Evolutionary conservation across 2,888 invertebrate genomes (phyloP), one percentile per base, ranked within the genome.

Genomic region (Cistogaster globosa): DNA sequence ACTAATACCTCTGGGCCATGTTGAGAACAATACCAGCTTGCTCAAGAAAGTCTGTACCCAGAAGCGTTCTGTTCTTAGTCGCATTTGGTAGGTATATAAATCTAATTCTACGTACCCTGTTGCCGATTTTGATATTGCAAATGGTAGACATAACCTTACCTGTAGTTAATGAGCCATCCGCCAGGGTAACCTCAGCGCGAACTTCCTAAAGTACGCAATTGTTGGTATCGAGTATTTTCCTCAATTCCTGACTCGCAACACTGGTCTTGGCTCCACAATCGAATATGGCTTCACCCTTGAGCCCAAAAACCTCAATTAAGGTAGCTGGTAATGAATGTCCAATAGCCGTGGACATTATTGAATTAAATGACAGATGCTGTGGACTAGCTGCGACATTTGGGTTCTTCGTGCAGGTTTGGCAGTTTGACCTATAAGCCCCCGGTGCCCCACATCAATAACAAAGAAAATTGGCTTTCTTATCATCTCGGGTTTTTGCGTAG

Each of bases 261-360:
- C 69, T 69, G 16, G 69, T 69, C 42, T 69, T 58, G 14, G 32
- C 16, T 32, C 32, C 14, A 45, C 45, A 67, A 20, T 83, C 62
- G 38, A 78, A 78, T 12, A 67, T 12, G 32, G 22, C 58, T 51
- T 77, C 68, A 32, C 60, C 60, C 20, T 60, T 45, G 20, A 14
- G n/a, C 9, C 71, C 60, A 68, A 68, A 60, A 77, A 45, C 16
- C 38, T 26, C 51, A 5, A 55, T 38, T 18, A 60, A 32, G 1
- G 60, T 14, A 36, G 85, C 79, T 5, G 84, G 85, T 26, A 83
- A 68, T 3, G 77, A 26, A 12, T 69, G 76, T n/a, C 85, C 83
- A 60, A 86, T 77, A 14, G 67, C 1, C 3, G 72, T 67, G 0
- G 79, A 53, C 14, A 18, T 22, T 0, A 85, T 22, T 2, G 67